These are phyloP conservation scores for Eurois occulta DNA, from an alignment of 2,888 invertebrate genomes.

Conservation along the genomic window DNA sequence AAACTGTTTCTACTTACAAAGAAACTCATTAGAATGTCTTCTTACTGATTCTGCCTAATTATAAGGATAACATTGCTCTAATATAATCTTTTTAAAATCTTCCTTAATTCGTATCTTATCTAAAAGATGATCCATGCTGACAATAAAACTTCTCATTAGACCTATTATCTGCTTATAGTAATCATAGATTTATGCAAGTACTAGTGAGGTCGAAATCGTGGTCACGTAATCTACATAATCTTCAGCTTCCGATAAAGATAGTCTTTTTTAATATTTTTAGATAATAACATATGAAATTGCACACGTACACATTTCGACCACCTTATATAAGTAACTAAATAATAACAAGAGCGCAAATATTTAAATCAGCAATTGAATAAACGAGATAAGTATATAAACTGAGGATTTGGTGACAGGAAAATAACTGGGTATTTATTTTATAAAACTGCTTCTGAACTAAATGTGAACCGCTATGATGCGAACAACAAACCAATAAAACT, in stretches of 20 bases:
- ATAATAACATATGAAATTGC: constrained; percentile 11
- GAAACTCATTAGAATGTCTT: background rate
- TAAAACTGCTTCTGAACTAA: constrained; percentile 1
- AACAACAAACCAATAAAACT: constrained; percentile 35
- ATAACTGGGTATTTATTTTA: background rate
- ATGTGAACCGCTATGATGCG: constrained; percentile 1
- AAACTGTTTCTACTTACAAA: background rate
- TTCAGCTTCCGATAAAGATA: constrained; percentile 29
- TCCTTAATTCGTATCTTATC: constrained; percentile 6
- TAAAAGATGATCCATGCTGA: background rate
- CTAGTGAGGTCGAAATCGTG: constrained; percentile 14
- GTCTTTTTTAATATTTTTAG: constrained; percentile 7
- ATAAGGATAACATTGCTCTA: background rate
- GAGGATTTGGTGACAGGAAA: background rate
- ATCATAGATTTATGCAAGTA: constrained; percentile 15
- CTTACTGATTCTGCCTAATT: background rate
- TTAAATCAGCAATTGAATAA: background rate
- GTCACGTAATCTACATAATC: constrained; percentile 41
- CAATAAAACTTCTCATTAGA: background rate
- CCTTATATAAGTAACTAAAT: background rate
- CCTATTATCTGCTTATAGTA: constrained; percentile 16
- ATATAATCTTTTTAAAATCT: background rate
- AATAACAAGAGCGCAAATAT: background rate
- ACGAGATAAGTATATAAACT: background rate
- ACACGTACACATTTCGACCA: constrained; percentile 15